Evolutionary conservation across 2,888 invertebrate genomes (phyloP), one percentile per base, ranked within the genome.

Genomic region (Sphaeridia pumilis): DNA sequence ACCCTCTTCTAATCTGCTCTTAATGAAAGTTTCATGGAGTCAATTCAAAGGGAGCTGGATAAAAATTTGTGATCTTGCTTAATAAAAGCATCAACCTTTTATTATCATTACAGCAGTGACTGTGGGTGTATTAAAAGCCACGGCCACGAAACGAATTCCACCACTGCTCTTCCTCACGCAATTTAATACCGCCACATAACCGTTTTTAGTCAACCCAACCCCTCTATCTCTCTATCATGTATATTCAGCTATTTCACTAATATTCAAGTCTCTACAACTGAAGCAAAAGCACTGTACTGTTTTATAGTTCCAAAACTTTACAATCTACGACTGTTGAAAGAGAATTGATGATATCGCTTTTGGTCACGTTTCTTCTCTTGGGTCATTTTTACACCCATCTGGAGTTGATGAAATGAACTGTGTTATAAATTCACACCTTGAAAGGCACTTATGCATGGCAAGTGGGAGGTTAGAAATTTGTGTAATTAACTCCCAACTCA

Each of bases 11-110:
- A 38, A 38, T 38, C 38, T 20, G 5, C 17, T 38, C 38, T 38
- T 38, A 38, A 38, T 38, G 38, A 38, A 38, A 38, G 12, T 38
- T 38, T 38, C 38, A 38, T 38, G 38, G 38, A 38, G 38, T 38
- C 38, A 38, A 38, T 38, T 38, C 38, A 38, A 20, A 14, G 17
- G 38, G 12, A 12, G 12, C 20, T 5, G 38, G 38, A 38, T 38
- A 38, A 38, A 38, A 38, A 38, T 38, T 38, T 17, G 17, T n/a
- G n/a, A 38, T 5, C 7, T 5, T 7, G 5, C 12, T 20, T 5
- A 38, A 38, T 38, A 38, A 38, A 38, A 38, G 10, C 38, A 38
- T 38, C 38, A 38, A 17, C 17, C 5, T 38, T 17, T 7, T 17
- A 38, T 38, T 7, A 38, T 38, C 12, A 38, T 38, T 38, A 38